Evolutionary conservation across 2,113 vertebrate species (phyloP), one percentile per base, ranked within the genome.

Genomic region (Tragelaphus imberbis): DNA sequence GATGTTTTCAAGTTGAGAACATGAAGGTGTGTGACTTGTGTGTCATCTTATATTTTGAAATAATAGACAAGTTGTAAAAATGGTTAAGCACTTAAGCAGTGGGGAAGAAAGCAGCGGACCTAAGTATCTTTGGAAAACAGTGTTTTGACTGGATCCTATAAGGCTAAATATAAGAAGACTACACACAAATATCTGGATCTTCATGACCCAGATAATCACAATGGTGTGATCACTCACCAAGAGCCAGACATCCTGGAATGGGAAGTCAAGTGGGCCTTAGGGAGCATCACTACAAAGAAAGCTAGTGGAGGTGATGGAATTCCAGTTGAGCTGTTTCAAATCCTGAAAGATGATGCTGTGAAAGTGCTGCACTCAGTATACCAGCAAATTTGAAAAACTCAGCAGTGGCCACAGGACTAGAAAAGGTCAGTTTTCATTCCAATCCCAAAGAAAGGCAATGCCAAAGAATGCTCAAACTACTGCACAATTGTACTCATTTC

Each of bases 1-100:
- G 88, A 92, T 71, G 15, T 88, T 96, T 85, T 63, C 44, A 75
- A 63, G 86, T 88, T 88, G 17, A 92, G 17, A 71, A 61, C 8
- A 84, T 96, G 65, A 65, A 92, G 40, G 68, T 95, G 53, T 93
- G 92, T 89, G 65, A 88, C 91, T 55, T 93, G n/a, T 8, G 94
- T 71, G 44, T 84, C 25, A 91, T 84, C 19, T 91, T 75, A 59
- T 51, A 90, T 88, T 86, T 44, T 97, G 33, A 97, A 91, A 84
- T 68, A 87, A 93, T 25, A 95, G 13, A 82, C 94, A 93, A 56
- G 3, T 53, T 82, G 56, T 51, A 91, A 93, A 71, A 95, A 90
- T 47, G 3, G 10, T 51, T 36, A 90, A 71, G 51, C 40, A 65
- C 61, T 33, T 88, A 77, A 92, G 53, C 63, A 87, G 8, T 91